These are phyloP conservation scores for Neoniphon sammara DNA, from an alignment of 2,797 vertebrate genomes.

Conservation along the genomic window DNA sequence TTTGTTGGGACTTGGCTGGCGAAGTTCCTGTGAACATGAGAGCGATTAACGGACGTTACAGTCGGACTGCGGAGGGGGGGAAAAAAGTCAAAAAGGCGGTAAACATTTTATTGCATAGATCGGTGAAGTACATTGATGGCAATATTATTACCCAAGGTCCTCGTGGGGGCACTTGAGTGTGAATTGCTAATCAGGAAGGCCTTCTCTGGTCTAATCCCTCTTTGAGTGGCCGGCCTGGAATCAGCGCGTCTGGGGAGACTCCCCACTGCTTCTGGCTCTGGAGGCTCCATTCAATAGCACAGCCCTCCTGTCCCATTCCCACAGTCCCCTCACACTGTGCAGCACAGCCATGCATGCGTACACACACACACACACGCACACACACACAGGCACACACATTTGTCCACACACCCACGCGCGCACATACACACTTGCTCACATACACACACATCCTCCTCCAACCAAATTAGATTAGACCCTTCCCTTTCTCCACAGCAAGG, in stretches of 20 bases:
- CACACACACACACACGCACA: conserved; percentile 74
- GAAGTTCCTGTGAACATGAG: conserved; percentile 42
- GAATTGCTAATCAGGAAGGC: conserved; percentile 96
- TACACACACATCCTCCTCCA: conserved; percentile 90
- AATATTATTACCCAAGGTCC: conserved; percentile 91
- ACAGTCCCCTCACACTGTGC: conserved; percentile 91
- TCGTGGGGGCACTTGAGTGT: conserved; percentile 92
- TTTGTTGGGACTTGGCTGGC: conserved; percentile 10
- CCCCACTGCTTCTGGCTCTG: conserved; percentile 97
- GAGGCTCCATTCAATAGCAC: conserved; percentile 91
- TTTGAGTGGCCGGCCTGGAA: conserved; percentile 95
- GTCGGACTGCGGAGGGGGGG: background rate
- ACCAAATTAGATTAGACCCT: conserved; percentile 99
- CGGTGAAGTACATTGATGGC: conserved; percentile 83
- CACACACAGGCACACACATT: conserved; percentile 72
- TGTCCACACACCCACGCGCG: conserved; percentile 83
- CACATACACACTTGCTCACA: conserved; percentile 85
- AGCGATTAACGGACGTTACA: conserved; percentile 38
- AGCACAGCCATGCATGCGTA: conserved; percentile 80
- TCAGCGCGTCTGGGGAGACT: conserved; percentile 89
- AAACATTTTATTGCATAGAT: conserved; percentile 67
- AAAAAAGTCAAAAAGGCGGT: conserved; percentile 47
- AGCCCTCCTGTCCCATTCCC: conserved; percentile 94
- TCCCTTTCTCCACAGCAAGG: conserved; percentile 87
- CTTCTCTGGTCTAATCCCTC: conserved; percentile 93